phyloP scores from a whole-genome alignment of 2,797 vertebrate genomes.

The Helicolenus hilgendorfi region DNA sequence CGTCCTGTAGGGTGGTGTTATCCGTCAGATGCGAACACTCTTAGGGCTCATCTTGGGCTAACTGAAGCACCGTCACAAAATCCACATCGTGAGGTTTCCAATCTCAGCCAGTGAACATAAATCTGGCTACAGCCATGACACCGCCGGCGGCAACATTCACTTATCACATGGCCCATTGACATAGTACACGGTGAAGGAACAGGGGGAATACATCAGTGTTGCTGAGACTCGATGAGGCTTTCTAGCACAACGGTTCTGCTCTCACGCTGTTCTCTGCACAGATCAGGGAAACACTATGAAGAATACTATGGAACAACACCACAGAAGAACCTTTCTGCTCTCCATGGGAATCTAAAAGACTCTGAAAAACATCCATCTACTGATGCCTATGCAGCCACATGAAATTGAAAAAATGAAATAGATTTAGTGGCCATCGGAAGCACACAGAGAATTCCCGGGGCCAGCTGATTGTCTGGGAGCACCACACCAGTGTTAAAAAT shows the following conservation, averaged over 20 bases:
- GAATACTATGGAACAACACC: background rate
- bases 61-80: background rate
- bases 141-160: constrained; percentile 7
- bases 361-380: background rate
- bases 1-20: background rate
- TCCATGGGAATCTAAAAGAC: background rate
- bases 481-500: background rate
- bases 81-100: constrained; percentile 21
- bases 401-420: background rate
- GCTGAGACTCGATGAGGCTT: background rate
- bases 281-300: background rate
- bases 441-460: background rate
- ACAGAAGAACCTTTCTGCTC: background rate
- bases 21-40: background rate
- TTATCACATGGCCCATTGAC: constrained; percentile 9
- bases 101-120: constrained; percentile 15
- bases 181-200: background rate
- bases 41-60: background rate
- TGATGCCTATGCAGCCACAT: background rate
- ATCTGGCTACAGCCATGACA: constrained; percentile 7
- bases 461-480: background rate
- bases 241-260: background rate
- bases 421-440: background rate
- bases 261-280: background rate
- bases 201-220: background rate